Conservation (phyloP, 2,113 vertebrate genomes). For the Castor canadensis region DNA sequence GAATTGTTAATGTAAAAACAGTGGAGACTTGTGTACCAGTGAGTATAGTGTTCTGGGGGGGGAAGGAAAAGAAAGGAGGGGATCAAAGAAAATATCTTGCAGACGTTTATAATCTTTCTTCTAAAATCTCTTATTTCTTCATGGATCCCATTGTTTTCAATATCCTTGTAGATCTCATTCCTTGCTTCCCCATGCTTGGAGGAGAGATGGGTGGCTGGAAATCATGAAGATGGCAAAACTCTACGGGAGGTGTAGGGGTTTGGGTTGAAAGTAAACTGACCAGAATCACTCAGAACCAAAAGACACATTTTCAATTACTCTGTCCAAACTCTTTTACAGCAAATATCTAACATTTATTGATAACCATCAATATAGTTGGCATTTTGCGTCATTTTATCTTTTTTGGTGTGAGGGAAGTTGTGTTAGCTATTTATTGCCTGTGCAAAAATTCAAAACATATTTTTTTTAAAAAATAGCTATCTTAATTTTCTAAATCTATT, state of each 20-base stretch:
- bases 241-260: not conserved
- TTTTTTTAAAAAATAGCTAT: not conserved
- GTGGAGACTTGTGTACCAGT: not conserved
- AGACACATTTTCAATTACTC: not conserved
- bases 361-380: not conserved
- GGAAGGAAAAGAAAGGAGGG: not conserved
- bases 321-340: not conserved
- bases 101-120: not conserved
- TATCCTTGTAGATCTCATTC: not conserved
- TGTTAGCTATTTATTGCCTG: not conserved
- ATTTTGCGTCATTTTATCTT: not conserved
- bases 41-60: not conserved
- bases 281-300: not conserved
- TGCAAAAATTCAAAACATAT: not conserved
- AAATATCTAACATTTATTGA: not conserved
- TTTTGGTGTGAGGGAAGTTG: not conserved
- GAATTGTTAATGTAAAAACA: not conserved
- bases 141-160: not conserved
- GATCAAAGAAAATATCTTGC: not conserved
- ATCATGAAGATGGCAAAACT: not conserved
- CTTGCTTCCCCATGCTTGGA: not conserved
- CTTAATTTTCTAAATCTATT: not conserved
- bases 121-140: not conserved
- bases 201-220: not conserved
- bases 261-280: not conserved